Conservation (phyloP, 2,113 vertebrate genomes). For the Oryctolagus cuniculus region mOryCun1.1 NC_091433.1:14188001-14188500, state of each 20-base stretch:
- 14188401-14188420: not conserved
- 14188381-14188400: not conserved
- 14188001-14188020: not conserved
- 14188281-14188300: not conserved
- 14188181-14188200: not conserved
- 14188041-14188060: slow-evolving; percentile 33
- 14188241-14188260: not conserved
- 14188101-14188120: slow-evolving; percentile 86
- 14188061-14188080: not conserved
- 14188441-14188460: slow-evolving; percentile 12
- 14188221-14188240: not conserved
- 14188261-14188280: not conserved
- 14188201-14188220: slow-evolving; percentile 23
- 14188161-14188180: not conserved
- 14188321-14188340: slow-evolving; percentile 9
- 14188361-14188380: slow-evolving; percentile 17
- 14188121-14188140: slow-evolving; percentile 89
- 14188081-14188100: slow-evolving; percentile 60
- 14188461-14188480: not conserved
- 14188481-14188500: not conserved
- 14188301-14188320: not conserved
- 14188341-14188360: not conserved
- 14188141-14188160: slow-evolving; percentile 88
- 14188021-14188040: no score
- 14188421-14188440: not conserved